A percentile compares a stretch with the other conserved stretches of the same genome.
Evolutionary conservation across 2,797 vertebrate species (phyloP).

Genomic region (Pipistrellus kuhlii): DNA sequence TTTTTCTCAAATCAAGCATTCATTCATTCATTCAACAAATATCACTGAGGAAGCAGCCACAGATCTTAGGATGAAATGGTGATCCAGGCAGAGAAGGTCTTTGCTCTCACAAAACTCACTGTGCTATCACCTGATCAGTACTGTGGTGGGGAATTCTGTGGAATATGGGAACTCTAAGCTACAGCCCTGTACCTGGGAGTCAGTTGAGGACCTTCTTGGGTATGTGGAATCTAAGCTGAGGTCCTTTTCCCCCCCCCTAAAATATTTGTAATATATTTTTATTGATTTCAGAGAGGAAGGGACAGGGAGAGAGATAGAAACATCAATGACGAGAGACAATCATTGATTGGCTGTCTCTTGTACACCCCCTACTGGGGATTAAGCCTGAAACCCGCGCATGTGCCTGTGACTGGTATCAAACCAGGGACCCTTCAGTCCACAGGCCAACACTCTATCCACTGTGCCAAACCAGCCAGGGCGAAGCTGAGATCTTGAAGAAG

Average conservation of each 20-base stretch:
- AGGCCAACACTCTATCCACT: too few species aligned
- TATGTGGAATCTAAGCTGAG: not conserved
- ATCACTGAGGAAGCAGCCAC: not conserved
- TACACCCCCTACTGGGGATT: too few species aligned
- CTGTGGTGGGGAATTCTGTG: not conserved
- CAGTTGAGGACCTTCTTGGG: not conserved
- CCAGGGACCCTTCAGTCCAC: too few species aligned
- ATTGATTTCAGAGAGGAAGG: too few species aligned
- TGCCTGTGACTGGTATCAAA: too few species aligned
- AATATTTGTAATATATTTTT: too few species aligned
- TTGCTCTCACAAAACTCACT: not conserved
- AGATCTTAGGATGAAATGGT: not conserved
- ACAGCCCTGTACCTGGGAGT: not conserved
- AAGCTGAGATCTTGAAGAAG: not conserved
- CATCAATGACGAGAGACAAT: too few species aligned
- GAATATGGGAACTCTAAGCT: not conserved
- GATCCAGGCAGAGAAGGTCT: not conserved
- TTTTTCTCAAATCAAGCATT: not conserved
- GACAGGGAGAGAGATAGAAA: too few species aligned
- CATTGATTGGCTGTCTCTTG: too few species aligned
- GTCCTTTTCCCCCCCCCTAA: not conserved
- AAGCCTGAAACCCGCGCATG: too few species aligned
- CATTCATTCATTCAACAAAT: not conserved
- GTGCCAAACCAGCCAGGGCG: too few species aligned
- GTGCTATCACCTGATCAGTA: accelerated